Evolutionary conservation across 2,888 invertebrate genomes (phyloP).

Genomic region (Nipponacmea schrenckii): DNA sequence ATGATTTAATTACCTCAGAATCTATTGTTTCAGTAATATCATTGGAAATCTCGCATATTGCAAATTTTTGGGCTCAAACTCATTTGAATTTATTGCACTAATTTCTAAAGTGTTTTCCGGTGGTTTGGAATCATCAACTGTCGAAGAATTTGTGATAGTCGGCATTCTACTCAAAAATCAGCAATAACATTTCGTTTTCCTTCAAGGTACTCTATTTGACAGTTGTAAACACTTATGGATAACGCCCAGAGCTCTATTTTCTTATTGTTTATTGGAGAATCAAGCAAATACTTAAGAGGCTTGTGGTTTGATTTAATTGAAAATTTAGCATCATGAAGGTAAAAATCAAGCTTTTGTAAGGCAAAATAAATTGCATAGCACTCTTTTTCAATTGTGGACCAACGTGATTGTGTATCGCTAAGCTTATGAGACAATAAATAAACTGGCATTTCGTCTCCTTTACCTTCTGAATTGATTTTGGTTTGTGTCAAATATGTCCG

Average conservation of each 20-base stretch:
- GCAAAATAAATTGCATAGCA: constrained; percentile 18
- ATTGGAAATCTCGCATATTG: background rate
- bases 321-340: constrained; percentile 23
- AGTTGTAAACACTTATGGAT: constrained; percentile 28
- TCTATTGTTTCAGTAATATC: background rate
- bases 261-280: constrained; percentile 26
- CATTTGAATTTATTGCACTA: background rate
- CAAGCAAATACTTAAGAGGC: constrained; percentile 24
- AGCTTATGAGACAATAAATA: constrained; percentile 3
- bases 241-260: constrained; percentile 31
- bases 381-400: constrained; percentile 16
- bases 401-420: background rate
- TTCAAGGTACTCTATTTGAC: constrained; percentile 22
- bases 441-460: background rate
- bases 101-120: background rate
- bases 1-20: background rate
- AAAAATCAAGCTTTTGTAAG: constrained; percentile 23
- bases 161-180: constrained; percentile 14
- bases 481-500: constrained; percentile 11
- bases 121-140: background rate
- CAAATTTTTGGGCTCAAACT: background rate
- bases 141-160: background rate
- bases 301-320: constrained; percentile 23
- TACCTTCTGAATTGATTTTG: background rate
- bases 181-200: constrained; percentile 21